These are phyloP conservation scores for Coccyzus lansbergi DNA, from an alignment of 2,797 vertebrate genomes.

Conservation along the genomic window DNA sequence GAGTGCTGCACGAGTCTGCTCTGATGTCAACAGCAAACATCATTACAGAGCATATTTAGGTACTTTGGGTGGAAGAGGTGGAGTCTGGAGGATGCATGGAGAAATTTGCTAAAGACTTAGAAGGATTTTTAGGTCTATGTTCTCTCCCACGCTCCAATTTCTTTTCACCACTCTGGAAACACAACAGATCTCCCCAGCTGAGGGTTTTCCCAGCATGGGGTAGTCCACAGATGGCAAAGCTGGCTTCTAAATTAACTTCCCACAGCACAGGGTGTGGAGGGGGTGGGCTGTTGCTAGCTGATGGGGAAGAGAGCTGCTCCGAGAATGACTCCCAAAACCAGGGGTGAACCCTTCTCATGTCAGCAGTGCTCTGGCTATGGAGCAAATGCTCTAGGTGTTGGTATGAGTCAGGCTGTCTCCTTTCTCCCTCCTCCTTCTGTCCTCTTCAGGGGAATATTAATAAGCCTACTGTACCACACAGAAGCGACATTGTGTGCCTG, in stretches of 20 bases:
- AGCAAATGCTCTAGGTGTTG: background rate
- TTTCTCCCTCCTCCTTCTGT: background rate
- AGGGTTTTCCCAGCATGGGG: slow-evolving; percentile 63
- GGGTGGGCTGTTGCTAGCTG: slow-evolving; percentile 34
- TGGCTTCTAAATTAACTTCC: slow-evolving; percentile 63
- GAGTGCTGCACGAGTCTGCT: slow-evolving; percentile 20
- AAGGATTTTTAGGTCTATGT: slow-evolving; percentile 14
- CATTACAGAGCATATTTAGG: background rate
- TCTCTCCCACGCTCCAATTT: slow-evolving; percentile 51
- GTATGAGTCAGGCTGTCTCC: background rate
- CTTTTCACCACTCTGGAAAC: slow-evolving; percentile 7
- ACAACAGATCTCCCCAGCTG: slow-evolving; percentile 61
- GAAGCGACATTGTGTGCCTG: background rate
- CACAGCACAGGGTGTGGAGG: slow-evolving; percentile 42
- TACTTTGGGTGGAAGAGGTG: slow-evolving; percentile 38
- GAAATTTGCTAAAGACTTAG: slow-evolving; percentile 2
- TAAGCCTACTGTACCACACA: background rate
- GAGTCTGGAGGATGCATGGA: background rate
- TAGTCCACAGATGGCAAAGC: slow-evolving; percentile 63
- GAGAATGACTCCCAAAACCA: slow-evolving; percentile 4
- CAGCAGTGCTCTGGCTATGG: background rate
- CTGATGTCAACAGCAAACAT: slow-evolving; percentile 53
- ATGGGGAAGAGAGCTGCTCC: background rate
- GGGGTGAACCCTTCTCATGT: background rate
- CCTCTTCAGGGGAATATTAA: background rate